Conservation (phyloP, 2,797 vertebrate genomes). For the Phrynocephalus forsythii region DNA sequence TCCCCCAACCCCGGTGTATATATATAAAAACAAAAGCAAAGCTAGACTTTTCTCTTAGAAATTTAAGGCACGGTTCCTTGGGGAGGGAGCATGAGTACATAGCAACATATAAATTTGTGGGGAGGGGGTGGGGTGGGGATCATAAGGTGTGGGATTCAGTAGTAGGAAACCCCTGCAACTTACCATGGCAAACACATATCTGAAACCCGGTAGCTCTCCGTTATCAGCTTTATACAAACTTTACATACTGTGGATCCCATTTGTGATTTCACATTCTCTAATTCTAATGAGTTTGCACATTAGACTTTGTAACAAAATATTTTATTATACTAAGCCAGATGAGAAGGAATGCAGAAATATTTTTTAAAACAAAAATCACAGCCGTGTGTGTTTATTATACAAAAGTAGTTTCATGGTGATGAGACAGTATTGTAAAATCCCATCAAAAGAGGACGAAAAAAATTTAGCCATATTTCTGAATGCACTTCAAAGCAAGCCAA, state of each 20-base stretch:
- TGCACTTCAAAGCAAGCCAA: conserved; percentile 87
- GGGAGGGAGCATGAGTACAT: conserved; percentile 40
- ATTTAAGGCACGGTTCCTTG: conserved; percentile 60
- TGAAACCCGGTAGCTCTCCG: conserved; percentile 73
- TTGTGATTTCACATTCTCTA: conserved; percentile 70
- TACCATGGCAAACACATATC: conserved; percentile 60
- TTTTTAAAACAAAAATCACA: conserved; percentile 77
- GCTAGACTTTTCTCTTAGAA: conserved; percentile 65
- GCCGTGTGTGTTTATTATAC: conserved; percentile 81
- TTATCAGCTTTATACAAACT: conserved; percentile 81
- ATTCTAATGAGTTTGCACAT: conserved; percentile 80
- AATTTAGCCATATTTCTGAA: conserved; percentile 88
- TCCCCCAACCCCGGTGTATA: conserved; percentile 45
- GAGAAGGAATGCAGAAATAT: conserved; percentile 85
- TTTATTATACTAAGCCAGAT: conserved; percentile 81
- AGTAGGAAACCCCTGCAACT: conserved; percentile 61
- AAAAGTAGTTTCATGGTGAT: conserved; percentile 83
- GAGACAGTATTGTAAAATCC: conserved; percentile 85
- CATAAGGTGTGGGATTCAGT: conserved; percentile 52
- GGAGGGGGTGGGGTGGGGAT: conserved; percentile 42
- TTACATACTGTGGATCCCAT: conserved; percentile 81
- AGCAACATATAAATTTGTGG: conserved; percentile 27
- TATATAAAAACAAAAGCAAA: conserved; percentile 70
- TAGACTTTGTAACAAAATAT: conserved; percentile 83
- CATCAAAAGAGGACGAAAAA: conserved; percentile 80